Percentiles rank a stretch among this genome's conserved stretches.
Conservation (phyloP, 37 sponge, comb jelly and placozoan genomes). For the Eunapius fragilis region DNA sequence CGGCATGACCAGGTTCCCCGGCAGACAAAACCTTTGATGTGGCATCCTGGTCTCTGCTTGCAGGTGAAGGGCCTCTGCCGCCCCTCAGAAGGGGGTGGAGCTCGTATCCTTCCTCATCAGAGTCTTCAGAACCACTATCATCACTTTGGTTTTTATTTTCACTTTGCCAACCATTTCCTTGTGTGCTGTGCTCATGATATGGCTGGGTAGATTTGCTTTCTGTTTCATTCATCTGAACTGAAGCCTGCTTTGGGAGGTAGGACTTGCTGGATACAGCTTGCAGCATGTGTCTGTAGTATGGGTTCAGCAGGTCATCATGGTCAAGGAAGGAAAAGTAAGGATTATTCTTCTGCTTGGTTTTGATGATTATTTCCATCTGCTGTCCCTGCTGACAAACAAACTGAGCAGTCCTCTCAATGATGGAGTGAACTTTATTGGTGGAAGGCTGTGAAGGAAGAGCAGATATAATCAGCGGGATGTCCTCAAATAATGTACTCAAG, state of each 20-base stretch:
- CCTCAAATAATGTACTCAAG: too few relatives aligned
- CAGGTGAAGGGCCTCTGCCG: neutral
- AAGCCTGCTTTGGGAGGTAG: slow-evolving; percentile 38
- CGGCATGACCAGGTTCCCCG: neutral
- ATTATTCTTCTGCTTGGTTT: slow-evolving; percentile 89
- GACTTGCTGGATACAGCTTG: slow-evolving; percentile 21
- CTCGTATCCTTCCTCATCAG: slow-evolving; percentile 63
- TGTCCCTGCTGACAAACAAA: slow-evolving; percentile 80
- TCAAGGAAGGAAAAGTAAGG: slow-evolving; percentile 91
- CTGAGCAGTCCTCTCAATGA: slow-evolving; percentile 88
- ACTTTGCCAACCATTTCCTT: too few relatives aligned
- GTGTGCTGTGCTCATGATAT: neutral
- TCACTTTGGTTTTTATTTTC: neutral
- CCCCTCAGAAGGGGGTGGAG: slow-evolving; percentile 75
- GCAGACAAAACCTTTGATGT: neutral
- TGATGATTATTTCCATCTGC: slow-evolving; percentile 96
- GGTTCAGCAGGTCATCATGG: slow-evolving; percentile 66
- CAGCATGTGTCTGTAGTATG: slow-evolving; percentile 89
- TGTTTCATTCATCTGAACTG: neutral
- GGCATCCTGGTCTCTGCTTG: neutral
- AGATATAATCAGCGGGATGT: slow-evolving; percentile 11
- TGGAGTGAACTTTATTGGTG: slow-evolving; percentile 82
- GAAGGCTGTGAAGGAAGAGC: slow-evolving; percentile 49
- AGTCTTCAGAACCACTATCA: slow-evolving; percentile 56
- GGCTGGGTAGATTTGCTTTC: neutral